Evolutionary conservation across 2,797 vertebrate genomes (phyloP), one percentile per base, ranked within the genome.

Genomic region (Megaceryle alcyon): DNA sequence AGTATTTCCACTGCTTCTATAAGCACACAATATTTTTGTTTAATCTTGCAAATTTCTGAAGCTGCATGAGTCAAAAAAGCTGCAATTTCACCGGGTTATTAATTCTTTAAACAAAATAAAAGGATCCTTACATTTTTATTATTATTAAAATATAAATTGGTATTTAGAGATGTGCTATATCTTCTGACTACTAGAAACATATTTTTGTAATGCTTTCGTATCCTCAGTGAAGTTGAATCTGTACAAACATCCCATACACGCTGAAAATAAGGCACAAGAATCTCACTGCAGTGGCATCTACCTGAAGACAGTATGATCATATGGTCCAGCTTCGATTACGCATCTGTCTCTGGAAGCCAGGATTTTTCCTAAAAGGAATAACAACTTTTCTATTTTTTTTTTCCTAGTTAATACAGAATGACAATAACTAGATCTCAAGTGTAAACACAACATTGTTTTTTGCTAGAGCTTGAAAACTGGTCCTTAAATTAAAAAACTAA

Each of bases 401-500:
- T n/a, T 16, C 2, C 33, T 37, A 53, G 18, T 20, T 76, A 71
- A 78, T 4, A 69, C 43, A 78, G 20, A 63, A 66, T 0, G 3
- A 53, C 33, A 95, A 72, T 79, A 97, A 97, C 57, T 92, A 96
- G 85, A 90, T 75, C 82, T 96, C 65, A 65, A 85, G 66, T 56
- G 82, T 85, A 96, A 97, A 85, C 33, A 69, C 29, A 86, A 79
- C 59, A 70, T 26, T 71, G 35, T 37, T 4, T 93, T 95, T 85
- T 95, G 83, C 75, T 90, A 94, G 5, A 82, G 57, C 7, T 59
- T 75, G 77, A 49, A 72, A 66, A 90, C 66, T 72, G 18, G 61
- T 8, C 43, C 82, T 96, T 90, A 93, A 91, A 86, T 57, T 54
- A 33, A 59, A 43, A 91, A 82, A 73, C 76, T n/a, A 54, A 70